These are phyloP conservation scores for Metallyticus violacea DNA, from an alignment of 2,888 invertebrate genomes.

Conservation along the genomic window DNA sequence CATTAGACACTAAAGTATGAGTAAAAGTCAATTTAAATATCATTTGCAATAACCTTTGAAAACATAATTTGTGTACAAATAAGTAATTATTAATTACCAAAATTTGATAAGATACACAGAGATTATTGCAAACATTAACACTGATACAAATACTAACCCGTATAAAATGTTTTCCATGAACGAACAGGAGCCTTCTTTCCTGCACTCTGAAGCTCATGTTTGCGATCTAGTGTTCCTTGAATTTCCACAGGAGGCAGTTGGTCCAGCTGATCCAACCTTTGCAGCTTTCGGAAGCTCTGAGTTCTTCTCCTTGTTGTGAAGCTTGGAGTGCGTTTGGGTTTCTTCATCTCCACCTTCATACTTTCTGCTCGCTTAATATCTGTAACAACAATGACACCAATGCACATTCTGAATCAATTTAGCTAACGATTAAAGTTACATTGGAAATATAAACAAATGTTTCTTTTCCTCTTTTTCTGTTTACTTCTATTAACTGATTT, in stretches of 20 bases:
- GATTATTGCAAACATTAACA: too few species aligned
- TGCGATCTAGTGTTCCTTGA: slow-evolving; percentile 86
- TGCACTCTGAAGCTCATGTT: slow-evolving; percentile 90
- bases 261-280: slow-evolving; percentile 55
- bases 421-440: too few species aligned
- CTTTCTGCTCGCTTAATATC: slow-evolving; percentile 82
- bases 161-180: slow-evolving; percentile 93
- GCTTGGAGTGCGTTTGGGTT: slow-evolving; percentile 87
- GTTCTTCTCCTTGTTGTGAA: slow-evolving; percentile 90
- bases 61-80: too few species aligned
- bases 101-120: too few species aligned
- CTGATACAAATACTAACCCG: slow-evolving; percentile 53
- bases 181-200: slow-evolving; percentile 92
- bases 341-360: slow-evolving; percentile 78
- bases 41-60: too few species aligned
- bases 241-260: slow-evolving; percentile 85
- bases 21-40: too few species aligned
- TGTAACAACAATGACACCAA: not conserved
- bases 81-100: too few species aligned
- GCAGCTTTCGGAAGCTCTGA: slow-evolving; percentile 78
- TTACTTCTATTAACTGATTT: too few species aligned
- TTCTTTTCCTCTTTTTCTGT: too few species aligned
- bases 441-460: too few species aligned
- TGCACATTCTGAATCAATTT: too few species aligned
- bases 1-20: too few species aligned